A percentile compares a stretch with the other conserved stretches of the same genome.
phyloP scores from a whole-genome alignment of 2,113 vertebrate species.

The Macheiramphus alcinus region DNA sequence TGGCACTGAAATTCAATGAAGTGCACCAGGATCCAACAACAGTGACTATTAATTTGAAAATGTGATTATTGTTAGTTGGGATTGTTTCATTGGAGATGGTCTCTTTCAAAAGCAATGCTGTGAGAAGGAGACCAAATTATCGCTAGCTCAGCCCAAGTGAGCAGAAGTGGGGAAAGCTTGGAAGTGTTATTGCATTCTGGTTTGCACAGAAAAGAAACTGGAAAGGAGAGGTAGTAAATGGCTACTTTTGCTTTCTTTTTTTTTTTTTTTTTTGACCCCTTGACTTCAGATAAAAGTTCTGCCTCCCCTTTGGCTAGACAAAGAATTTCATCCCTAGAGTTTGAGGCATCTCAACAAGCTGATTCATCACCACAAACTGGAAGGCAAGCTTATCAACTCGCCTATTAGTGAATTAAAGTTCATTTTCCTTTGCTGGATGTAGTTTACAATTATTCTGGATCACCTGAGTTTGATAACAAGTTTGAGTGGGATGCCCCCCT shows the following conservation, averaged over 20 bases:
- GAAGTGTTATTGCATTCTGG: neutral
- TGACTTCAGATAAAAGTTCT: neutral
- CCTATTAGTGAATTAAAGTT: neutral
- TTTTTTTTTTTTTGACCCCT: neutral
- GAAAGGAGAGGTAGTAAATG: neutral
- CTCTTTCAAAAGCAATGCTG: neutral
- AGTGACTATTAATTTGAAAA: neutral
- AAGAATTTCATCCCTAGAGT: neutral
- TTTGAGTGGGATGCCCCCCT: neutral
- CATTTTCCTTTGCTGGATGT: neutral
- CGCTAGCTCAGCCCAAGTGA: neutral
- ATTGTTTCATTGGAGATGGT: neutral
- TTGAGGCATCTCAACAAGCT: neutral
- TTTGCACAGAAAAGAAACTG: neutral
- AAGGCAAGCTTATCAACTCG: neutral
- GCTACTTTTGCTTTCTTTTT: rapidly evolving
- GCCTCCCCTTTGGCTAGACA: neutral
- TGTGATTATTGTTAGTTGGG: neutral
- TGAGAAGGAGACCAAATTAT: neutral
- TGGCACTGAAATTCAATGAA: rapidly evolving
- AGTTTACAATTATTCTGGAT: neutral
- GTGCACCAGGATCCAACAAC: neutral
- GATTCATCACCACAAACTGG: neutral
- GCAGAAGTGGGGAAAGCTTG: neutral
- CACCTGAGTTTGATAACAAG: neutral